phyloP scores from a whole-genome alignment of 2,113 vertebrate genomes.

The Psilopsiagon aurifrons region DNA sequence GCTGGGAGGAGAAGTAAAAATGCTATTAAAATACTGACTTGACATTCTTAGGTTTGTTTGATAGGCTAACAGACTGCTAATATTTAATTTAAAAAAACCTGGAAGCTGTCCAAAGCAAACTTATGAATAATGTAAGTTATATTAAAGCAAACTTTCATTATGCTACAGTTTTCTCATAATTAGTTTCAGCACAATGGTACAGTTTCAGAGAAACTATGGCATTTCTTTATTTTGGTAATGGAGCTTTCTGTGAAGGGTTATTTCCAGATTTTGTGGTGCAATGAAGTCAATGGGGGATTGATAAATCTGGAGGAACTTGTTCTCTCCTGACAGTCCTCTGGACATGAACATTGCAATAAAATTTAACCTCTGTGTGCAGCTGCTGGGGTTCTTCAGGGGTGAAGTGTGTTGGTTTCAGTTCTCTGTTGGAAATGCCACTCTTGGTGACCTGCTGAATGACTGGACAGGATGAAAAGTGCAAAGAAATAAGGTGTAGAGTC shows the following conservation, averaged over 20 bases:
- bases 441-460: not conserved
- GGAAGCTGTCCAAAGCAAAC: constrained; percentile 61
- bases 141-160: constrained; percentile 69
- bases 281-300: not conserved
- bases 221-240: constrained; percentile 40
- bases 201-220: constrained; percentile 33
- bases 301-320: not conserved
- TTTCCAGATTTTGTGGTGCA: not conserved
- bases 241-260: constrained; percentile 42
- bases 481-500: not conserved
- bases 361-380: not conserved
- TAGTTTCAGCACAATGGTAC: constrained; percentile 48
- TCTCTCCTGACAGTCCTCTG: not conserved
- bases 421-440: not conserved
- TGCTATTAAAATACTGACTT: constrained; percentile 50
- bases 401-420: not conserved
- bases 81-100: constrained; percentile 65
- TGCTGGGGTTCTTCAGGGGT: not conserved
- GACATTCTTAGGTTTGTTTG: constrained; percentile 58
- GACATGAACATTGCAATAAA: not conserved
- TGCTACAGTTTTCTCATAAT: constrained; percentile 56
- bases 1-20: constrained; percentile 16
- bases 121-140: constrained; percentile 59
- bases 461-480: not conserved
- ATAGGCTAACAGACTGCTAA: constrained; percentile 57